These are phyloP conservation scores for Lingula anatina DNA, from an alignment of 2,888 invertebrate species.

Conservation along the genomic window DNA sequence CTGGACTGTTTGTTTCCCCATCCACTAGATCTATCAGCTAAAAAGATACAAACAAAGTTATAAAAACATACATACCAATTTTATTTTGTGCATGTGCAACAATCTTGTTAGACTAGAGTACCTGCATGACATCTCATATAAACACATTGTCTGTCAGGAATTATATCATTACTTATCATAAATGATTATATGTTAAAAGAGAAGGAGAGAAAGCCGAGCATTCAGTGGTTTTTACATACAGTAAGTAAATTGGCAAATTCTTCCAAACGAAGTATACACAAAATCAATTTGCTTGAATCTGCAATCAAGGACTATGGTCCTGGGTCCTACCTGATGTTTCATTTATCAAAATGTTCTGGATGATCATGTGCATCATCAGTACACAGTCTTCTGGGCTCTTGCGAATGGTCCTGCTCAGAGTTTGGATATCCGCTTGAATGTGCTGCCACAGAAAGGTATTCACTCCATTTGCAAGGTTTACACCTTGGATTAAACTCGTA, in stretches of 20 bases:
- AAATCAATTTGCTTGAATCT: too few relatives aligned
- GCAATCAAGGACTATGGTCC: background rate
- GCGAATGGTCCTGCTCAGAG: constrained; percentile 15
- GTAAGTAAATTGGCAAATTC: too few relatives aligned
- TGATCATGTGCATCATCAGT: constrained; percentile 21
- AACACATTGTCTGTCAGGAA: constrained; percentile 4
- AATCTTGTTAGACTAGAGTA: background rate
- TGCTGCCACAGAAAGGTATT: constrained; percentile 23
- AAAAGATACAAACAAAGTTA: too few relatives aligned
- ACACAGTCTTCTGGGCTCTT: constrained; percentile 25
- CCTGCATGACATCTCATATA: background rate
- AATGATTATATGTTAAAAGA: background rate
- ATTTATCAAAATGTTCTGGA: constrained; percentile 4
- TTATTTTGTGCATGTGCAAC: background rate
- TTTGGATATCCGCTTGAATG: constrained; percentile 19
- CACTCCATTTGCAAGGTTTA: constrained; percentile 5
- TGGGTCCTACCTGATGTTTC: background rate
- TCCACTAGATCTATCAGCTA: background rate
- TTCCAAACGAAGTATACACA: too few relatives aligned
- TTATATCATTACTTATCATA: constrained; percentile 1
- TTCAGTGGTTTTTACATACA: background rate
- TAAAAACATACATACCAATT: background rate
- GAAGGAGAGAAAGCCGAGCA: background rate
- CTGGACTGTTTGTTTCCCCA: constrained; percentile 8
- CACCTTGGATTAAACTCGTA: background rate